A percentile compares a stretch with the other conserved stretches of the same genome.
These are phyloP conservation scores for Alviniconcha marisindica DNA, from an alignment of 1,140 invertebrate genomes.

Conservation along the genomic window DNA sequence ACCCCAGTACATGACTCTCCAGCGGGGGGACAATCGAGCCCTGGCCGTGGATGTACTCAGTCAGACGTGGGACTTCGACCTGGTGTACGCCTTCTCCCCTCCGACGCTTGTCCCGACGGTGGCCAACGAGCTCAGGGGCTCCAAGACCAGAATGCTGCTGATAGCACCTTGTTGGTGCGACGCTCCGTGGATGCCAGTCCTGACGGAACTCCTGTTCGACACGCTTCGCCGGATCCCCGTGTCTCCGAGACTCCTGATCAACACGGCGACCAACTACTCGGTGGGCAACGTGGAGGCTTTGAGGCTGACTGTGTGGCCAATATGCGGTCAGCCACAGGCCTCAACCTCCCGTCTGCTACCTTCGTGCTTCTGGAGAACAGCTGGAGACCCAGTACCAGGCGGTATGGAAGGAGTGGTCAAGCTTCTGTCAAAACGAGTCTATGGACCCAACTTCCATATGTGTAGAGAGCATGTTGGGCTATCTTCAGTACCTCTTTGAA, in stretches of 20 bases:
- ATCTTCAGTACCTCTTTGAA: not conserved
- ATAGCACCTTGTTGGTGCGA: no score
- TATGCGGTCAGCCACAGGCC: not conserved
- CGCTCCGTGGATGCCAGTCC: no score
- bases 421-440: not conserved
- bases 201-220: not conserved
- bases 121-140: no score
- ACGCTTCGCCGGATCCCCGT: not conserved
- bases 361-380: no score
- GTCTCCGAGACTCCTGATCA: not conserved
- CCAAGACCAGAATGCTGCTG: slow-evolving; percentile 2
- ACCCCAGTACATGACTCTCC: no score
- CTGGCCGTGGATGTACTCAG: no score
- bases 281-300: not conserved
- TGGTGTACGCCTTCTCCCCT: not conserved
- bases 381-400: not conserved
- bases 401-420: not conserved
- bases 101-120: no score
- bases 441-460: not conserved
- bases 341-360: no score
- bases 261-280: no score
- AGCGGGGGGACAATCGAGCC: not conserved
- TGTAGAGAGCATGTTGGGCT: not conserved
- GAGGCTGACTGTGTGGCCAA: no score
- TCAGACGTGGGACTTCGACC: no score